phyloP scores from a whole-genome alignment of 2,797 vertebrate genomes.

The Graptemys geographica region DNA sequence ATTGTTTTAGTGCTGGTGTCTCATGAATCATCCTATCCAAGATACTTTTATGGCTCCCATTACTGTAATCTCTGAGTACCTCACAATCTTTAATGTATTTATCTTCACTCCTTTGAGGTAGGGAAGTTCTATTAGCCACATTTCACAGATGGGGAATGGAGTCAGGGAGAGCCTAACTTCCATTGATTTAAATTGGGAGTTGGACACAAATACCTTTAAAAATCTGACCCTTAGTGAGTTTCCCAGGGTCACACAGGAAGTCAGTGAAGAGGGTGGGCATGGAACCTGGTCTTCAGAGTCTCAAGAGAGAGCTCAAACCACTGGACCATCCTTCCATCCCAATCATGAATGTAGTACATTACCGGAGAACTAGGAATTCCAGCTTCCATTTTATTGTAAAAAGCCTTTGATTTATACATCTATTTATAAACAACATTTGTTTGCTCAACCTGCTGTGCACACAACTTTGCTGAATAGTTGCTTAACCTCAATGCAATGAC shows the following conservation, averaged over 20 bases:
- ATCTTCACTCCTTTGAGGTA: not conserved
- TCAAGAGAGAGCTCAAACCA: fast-evolving
- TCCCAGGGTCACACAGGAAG: not conserved
- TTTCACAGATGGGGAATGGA: not conserved
- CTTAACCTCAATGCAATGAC: fast-evolving
- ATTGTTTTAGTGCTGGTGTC: not conserved
- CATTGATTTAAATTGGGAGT: not conserved
- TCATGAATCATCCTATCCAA: not conserved
- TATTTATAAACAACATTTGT: not conserved
- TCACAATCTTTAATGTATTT: not conserved
- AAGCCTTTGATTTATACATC: not conserved
- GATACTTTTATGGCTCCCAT: not conserved
- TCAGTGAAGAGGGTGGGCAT: not conserved
- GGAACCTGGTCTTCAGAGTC: not conserved
- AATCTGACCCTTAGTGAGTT: not conserved
- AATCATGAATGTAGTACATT: not conserved
- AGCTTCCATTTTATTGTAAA: not conserved
- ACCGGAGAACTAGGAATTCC: not conserved
- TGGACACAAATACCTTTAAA: not conserved
- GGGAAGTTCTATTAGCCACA: not conserved
- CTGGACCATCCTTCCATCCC: not conserved
- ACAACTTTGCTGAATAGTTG: not conserved
- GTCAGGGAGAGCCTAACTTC: not conserved
- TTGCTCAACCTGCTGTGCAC: not conserved
- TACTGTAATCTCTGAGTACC: not conserved